Base-by-base conservation (phyloP, 64 coral and sea anemone genomes). In the Porites lutea region DNA sequence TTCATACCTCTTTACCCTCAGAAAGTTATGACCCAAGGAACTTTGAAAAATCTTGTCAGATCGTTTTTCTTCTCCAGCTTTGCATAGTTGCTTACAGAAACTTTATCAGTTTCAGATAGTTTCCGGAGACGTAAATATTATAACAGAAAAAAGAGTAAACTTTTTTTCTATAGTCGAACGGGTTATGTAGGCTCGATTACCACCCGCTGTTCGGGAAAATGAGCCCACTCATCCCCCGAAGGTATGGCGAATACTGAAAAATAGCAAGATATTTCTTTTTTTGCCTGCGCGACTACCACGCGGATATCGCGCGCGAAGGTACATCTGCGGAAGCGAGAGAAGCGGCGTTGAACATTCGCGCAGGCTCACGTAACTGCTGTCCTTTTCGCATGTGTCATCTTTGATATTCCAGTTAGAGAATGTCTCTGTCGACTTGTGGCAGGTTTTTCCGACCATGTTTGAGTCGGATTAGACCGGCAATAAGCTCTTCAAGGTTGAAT, bases 381-480 rank as follows among this genome's bases (percentile, higher is more conserved):
- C 43, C 6, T 70, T 92, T 92, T 71, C 90, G 82, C 95, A 90
- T 96, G 87, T 88, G 68, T 71, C n/a, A 12, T 8, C 76, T 71
- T 80, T 65, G 52, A 67, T 22, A 86, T 48, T 67, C 13, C 13
- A 87, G 59, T 58, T n/a, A 62, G 20, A 84, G 0, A 8, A 97
- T 97, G 95, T 90, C 88, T 94, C 8, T 97, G 52, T 48, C 51
- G 43, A 71, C 75, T 27, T 97, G 95, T 85, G 82, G 92, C 70
- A 81, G 92, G 52, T 72, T 82, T 88, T 87, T 97, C 13, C 88
- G 95, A 13, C 95, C 82, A 14, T 94, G 88, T 65, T 65, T 97
- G 75, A 82, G 74, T 16, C 74, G 92, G 82, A 76, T 97, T 66
- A 90, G 82, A 52, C 92, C 92, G 20, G 58, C 59, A 27, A 64